Percentiles rank a stretch among this genome's conserved stretches.
Evolutionary conservation across 2,888 invertebrate genomes (phyloP).

Genomic region (Volucella inanis): DNA sequence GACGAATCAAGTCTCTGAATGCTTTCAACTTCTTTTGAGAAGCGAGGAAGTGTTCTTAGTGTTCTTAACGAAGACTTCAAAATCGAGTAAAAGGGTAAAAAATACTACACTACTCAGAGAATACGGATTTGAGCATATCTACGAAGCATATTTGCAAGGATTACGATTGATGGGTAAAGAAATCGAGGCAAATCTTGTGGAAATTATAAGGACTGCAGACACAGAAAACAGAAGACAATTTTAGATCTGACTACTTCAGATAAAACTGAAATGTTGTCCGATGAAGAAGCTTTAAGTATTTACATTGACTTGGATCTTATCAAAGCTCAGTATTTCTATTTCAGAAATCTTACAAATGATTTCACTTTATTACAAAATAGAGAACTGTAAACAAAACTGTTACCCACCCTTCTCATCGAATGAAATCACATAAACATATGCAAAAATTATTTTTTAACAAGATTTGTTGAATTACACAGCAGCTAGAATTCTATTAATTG

Average conservation of each 20-base stretch:
- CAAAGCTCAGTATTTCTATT: constrained; percentile 1
- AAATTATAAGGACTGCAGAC: constrained; percentile 18
- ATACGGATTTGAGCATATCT: constrained; percentile 5
- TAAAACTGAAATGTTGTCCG: constrained; percentile 22
- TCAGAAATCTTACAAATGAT: constrained; percentile 22
- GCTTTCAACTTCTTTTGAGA: constrained; percentile 1
- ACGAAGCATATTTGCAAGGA: constrained; percentile 28
- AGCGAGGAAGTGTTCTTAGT: constrained; percentile 8
- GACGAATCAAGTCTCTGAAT: constrained; percentile 13
- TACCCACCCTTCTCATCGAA: constrained; percentile 14
- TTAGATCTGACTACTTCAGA: constrained; percentile 12
- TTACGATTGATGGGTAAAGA: constrained; percentile 29
- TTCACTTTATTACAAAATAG: constrained; percentile 16
- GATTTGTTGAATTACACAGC: too few species aligned
- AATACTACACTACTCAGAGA: constrained; percentile 24
- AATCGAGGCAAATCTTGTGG: constrained; percentile 18
- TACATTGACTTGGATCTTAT: constrained; percentile 21
- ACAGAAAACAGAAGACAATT: constrained; percentile 5
- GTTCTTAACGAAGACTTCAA: constrained; percentile 11
- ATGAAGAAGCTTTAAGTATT: constrained; percentile 16
- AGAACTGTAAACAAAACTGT: constrained; percentile 16
- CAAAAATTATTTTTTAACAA: constrained; percentile 8
- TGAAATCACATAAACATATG: constrained; percentile 14
- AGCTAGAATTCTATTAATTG: too few species aligned
- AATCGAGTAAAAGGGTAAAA: not conserved